Evolutionary conservation across 2,113 vertebrate species (phyloP).

Genomic region (Tringa solitaria): DNA sequence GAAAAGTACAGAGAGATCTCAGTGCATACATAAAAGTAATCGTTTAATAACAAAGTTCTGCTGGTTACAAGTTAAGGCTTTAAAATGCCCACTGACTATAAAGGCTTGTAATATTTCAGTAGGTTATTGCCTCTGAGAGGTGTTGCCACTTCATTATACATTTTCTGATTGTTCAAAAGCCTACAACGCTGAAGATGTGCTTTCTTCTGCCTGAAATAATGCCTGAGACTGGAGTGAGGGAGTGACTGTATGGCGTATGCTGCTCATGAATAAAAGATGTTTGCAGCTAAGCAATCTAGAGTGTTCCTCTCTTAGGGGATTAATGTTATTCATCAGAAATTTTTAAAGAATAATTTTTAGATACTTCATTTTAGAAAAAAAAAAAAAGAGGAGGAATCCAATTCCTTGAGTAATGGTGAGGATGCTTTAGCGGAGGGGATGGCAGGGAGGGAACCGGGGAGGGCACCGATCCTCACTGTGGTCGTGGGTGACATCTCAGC

Average conservation of each 20-base stretch:
- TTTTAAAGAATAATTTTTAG: slow-evolving; percentile 44
- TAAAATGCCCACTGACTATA: slow-evolving; percentile 4
- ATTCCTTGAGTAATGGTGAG: slow-evolving; percentile 37
- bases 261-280: slow-evolving; percentile 76
- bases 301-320: slow-evolving; percentile 49
- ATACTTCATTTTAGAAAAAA: not conserved
- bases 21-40: not conserved
- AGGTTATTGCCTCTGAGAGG: slow-evolving; percentile 29
- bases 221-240: slow-evolving; percentile 15
- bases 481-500: fast-evolving
- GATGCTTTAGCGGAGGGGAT: not conserved
- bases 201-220: slow-evolving; percentile 69
- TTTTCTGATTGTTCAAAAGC: slow-evolving; percentile 55
- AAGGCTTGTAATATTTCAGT: slow-evolving; percentile 19
- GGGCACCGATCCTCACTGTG: fast-evolving
- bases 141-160: slow-evolving; percentile 36
- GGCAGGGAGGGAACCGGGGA: not conserved
- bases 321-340: slow-evolving; percentile 65
- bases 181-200: slow-evolving; percentile 25
- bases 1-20: not conserved
- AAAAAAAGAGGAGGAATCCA: slow-evolving; percentile 14
- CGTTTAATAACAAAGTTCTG: not conserved
- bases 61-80: not conserved
- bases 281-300: slow-evolving; percentile 52
- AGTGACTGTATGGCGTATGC: not conserved